Conservation (phyloP, 2,797 vertebrate species). For the Cetoscarus ocellatus region DNA sequence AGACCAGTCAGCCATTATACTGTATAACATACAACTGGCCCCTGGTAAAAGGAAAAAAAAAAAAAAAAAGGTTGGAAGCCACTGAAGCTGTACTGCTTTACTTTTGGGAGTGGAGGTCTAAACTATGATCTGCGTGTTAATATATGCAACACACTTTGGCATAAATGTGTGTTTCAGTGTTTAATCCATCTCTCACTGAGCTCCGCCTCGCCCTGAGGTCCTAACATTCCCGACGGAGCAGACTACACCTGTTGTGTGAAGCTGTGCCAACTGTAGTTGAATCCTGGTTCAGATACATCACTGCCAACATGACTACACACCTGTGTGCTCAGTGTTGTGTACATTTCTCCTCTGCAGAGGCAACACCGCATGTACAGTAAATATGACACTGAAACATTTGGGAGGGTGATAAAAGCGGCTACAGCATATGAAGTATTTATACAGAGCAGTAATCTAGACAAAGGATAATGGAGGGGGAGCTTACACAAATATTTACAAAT, state of each 20-base stretch:
- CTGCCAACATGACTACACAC: slow-evolving; percentile 6
- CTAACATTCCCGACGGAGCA: slow-evolving; percentile 50
- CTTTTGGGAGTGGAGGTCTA: not conserved
- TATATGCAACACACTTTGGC: slow-evolving; percentile 2
- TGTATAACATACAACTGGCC: too few relatives aligned
- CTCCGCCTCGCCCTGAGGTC: slow-evolving; percentile 43
- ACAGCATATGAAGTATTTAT: slow-evolving; percentile 41
- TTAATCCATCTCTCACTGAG: slow-evolving; percentile 58
- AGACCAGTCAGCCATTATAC: too few relatives aligned
- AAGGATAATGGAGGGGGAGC: slow-evolving; percentile 42
- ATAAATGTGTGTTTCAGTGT: slow-evolving; percentile 29
- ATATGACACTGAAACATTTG: slow-evolving; percentile 46
- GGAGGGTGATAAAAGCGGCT: slow-evolving; percentile 33
- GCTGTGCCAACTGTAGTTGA: slow-evolving; percentile 54
- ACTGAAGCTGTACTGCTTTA: too few relatives aligned
- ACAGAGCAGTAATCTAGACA: slow-evolving; percentile 27
- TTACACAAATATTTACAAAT: slow-evolving; percentile 46
- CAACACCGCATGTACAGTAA: slow-evolving; percentile 41
- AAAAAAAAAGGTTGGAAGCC: too few relatives aligned
- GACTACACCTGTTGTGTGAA: slow-evolving; percentile 63
- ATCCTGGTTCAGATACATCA: slow-evolving; percentile 33
- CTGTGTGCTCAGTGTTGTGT: slow-evolving; percentile 6
- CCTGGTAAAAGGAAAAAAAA: too few relatives aligned
- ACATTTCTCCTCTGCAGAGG: too few relatives aligned
- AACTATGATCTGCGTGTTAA: not conserved